Conservation (phyloP, 2,888 invertebrate genomes). For the Catocala sponsa region DNA sequence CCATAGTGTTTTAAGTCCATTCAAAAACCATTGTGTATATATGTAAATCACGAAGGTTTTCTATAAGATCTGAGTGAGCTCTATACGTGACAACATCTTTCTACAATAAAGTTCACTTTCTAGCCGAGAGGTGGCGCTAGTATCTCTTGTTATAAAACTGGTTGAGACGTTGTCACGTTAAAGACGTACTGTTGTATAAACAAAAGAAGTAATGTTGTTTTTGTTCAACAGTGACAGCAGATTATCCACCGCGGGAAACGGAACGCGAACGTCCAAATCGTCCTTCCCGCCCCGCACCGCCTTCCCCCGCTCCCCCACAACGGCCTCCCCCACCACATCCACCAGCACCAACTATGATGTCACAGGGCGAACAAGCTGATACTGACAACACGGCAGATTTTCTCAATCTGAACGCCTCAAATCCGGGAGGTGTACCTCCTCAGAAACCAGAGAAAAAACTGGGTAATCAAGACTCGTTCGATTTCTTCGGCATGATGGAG, state of each 20-base stretch:
- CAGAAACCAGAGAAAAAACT: conserved; percentile 63
- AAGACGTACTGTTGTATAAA: too few relatives aligned
- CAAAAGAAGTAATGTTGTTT: not conserved
- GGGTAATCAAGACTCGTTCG: conserved; percentile 86
- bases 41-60: not conserved
- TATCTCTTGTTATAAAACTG: too few relatives aligned
- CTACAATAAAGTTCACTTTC: too few relatives aligned
- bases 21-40: not conserved
- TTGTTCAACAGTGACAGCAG: conserved; percentile 70
- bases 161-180: too few relatives aligned
- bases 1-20: not conserved
- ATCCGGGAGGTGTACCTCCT: conserved; percentile 26
- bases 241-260: conserved; percentile 63
- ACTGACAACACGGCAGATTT: conserved; percentile 69
- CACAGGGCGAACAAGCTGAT: conserved; percentile 6
- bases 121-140: too few relatives aligned
- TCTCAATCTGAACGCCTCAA: conserved; percentile 65
- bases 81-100: too few relatives aligned
- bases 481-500: conserved; percentile 88
- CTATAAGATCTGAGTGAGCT: not conserved
- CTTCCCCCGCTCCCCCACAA: conserved; percentile 49
- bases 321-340: conserved; percentile 44
- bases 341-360: conserved; percentile 30
- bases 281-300: conserved; percentile 57
- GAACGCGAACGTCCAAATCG: conserved; percentile 59